These are phyloP conservation scores for Monoplex corrugatus DNA, from an alignment of 2,888 invertebrate genomes.

Conservation along the genomic window DNA sequence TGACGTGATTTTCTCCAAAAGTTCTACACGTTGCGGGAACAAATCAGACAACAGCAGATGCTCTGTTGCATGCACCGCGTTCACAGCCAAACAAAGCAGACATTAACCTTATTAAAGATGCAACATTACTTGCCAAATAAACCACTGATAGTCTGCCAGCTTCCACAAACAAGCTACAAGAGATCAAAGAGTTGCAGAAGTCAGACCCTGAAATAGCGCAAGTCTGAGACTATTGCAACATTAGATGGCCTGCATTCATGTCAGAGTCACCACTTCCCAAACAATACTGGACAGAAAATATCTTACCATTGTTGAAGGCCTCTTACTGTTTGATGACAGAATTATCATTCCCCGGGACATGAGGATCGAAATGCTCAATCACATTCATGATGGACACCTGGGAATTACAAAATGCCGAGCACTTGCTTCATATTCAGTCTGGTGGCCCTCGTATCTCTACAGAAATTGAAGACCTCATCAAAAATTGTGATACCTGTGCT, in stretches of 20 bases:
- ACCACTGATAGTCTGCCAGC: conserved; percentile 2
- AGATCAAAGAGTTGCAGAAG: not conserved
- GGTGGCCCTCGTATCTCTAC: not conserved
- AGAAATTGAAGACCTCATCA: not conserved
- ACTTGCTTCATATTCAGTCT: not conserved
- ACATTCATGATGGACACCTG: not conserved
- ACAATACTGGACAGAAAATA: not conserved
- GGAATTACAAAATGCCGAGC: conserved; percentile 3
- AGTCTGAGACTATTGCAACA: not conserved
- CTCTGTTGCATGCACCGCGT: not conserved
- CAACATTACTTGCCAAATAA: not conserved
- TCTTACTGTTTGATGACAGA: not conserved
- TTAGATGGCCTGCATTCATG: not conserved
- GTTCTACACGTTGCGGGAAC: conserved; percentile 19
- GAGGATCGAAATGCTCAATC: not conserved
- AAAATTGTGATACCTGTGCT: not conserved
- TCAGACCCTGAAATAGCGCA: not conserved
- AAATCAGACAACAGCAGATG: not conserved
- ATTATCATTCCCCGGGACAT: not conserved
- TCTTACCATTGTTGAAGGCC: not conserved
- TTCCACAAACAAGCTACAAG: not conserved
- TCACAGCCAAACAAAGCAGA: not conserved
- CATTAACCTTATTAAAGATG: not conserved
- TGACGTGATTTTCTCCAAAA: not conserved
- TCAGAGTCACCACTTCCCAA: not conserved